These are phyloP conservation scores for Saccopteryx bilineata DNA, from an alignment of 2,113 vertebrate genomes.

Conservation along the genomic window DNA sequence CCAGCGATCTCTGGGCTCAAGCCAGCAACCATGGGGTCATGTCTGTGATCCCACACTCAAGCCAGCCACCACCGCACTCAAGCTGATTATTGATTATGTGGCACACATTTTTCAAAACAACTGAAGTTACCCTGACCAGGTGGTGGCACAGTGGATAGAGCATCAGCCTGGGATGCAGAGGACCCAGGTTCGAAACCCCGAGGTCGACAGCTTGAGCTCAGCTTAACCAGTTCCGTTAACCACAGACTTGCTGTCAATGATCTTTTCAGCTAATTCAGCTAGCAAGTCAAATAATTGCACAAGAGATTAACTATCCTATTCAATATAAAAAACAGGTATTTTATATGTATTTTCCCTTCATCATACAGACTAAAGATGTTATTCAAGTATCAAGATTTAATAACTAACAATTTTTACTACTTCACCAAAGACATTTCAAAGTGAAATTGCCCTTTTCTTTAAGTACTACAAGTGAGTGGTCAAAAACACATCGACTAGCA, in stretches of 20 bases:
- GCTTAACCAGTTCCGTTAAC: background rate
- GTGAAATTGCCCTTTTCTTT: background rate
- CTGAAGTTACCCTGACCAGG: too few relatives aligned
- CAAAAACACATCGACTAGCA: background rate
- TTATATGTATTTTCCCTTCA: constrained; percentile 5
- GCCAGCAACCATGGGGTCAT: too few relatives aligned
- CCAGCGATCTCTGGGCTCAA: too few relatives aligned
- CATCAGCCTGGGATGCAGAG: too few relatives aligned
- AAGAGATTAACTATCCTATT: constrained; percentile 34
- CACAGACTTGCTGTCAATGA: background rate
- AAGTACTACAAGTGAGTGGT: background rate
- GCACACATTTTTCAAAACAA: too few relatives aligned
- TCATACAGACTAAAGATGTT: background rate
- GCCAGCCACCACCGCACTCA: too few relatives aligned
- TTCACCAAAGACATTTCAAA: constrained; percentile 36
- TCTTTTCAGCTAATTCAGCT: background rate
- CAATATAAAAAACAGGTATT: background rate
- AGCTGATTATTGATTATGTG: too few relatives aligned
- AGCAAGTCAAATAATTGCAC: constrained; percentile 17
- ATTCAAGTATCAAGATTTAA: constrained; percentile 38
- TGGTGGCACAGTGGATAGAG: too few relatives aligned
- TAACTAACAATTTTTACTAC: constrained; percentile 11
- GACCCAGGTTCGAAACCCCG: too few relatives aligned
- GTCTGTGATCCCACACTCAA: too few relatives aligned
- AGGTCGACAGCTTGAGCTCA: too few relatives aligned